A percentile compares a stretch with the other conserved stretches of the same genome.
These are phyloP conservation scores for Elymnias hypermnestra DNA, from an alignment of 1,140 invertebrate genomes.

Conservation along the genomic window DNA sequence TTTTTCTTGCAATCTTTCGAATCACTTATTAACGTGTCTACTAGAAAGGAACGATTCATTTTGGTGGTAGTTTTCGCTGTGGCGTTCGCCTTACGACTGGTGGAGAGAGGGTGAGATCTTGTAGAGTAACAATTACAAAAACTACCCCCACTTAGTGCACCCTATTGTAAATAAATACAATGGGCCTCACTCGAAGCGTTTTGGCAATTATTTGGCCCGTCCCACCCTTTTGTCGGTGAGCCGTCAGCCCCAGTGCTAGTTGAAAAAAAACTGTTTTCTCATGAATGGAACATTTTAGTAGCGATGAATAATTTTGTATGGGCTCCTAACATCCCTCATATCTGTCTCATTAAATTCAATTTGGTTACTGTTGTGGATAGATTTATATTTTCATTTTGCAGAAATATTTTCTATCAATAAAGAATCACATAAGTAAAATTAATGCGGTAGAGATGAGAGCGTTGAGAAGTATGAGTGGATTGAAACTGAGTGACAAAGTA, in stretches of 20 bases:
- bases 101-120: conserved; percentile 41
- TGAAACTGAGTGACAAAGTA: no score
- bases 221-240: conserved; percentile 71
- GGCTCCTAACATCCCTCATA: conserved; percentile 61
- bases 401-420: no score
- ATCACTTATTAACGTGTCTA: conserved; percentile 84
- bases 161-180: conserved; percentile 71
- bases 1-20: conserved; percentile 71
- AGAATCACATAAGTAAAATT: no score
- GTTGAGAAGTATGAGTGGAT: no score
- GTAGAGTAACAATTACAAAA: conserved; percentile 72
- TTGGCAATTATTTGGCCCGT: conserved; percentile 71
- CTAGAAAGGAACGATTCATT: conserved; percentile 86
- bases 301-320: conserved; percentile 74
- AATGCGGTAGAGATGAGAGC: no score
- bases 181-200: conserved; percentile 69
- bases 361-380: conserved; percentile 53
- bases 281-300: conserved; percentile 70
- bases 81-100: conserved; percentile 44
- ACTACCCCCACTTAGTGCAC: conserved; percentile 70
- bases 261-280: conserved; percentile 57
- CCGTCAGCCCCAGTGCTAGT: conserved; percentile 58
- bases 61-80: conserved; percentile 37
- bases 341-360: conserved; percentile 72
- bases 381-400: conserved; percentile 27